phyloP scores from a whole-genome alignment of 2,797 vertebrate species.

The Eulemur coronatus region DNA sequence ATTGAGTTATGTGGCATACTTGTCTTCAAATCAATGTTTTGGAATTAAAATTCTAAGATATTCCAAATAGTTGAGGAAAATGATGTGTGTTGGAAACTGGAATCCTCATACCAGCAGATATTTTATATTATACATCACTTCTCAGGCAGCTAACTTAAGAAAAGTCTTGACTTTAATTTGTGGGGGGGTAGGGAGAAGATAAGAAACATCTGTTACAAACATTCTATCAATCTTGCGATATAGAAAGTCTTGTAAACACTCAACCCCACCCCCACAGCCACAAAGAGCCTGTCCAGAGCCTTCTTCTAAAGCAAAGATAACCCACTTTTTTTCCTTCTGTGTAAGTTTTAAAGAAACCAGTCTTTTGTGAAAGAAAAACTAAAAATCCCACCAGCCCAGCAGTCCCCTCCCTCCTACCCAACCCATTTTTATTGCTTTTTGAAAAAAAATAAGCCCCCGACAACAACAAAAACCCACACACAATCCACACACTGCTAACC shows the following conservation, averaged over 20 bases:
- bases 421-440: conserved; percentile 31
- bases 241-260: conserved; percentile 73
- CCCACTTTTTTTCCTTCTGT: conserved; percentile 7
- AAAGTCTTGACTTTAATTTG: conserved; percentile 67
- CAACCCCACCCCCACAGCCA: conserved; percentile 56
- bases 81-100: conserved; percentile 6
- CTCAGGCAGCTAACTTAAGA: conserved; percentile 20
- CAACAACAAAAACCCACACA: conserved; percentile 37
- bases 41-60: conserved; percentile 51
- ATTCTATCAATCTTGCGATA: conserved; percentile 64
- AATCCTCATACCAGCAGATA: conserved; percentile 53
- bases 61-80: conserved; percentile 20
- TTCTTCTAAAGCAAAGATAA: conserved; percentile 43
- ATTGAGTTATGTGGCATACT: background rate
- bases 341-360: conserved; percentile 64
- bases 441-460: background rate
- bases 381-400: conserved; percentile 44
- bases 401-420: conserved; percentile 44
- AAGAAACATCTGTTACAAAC: conserved; percentile 77
- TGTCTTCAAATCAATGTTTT: conserved; percentile 16
- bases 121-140: background rate
- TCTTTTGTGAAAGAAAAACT: conserved; percentile 67
- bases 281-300: conserved; percentile 61
- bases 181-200: conserved; percentile 22
- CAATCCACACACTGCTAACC: background rate